Base-by-base conservation (phyloP, 2,113 vertebrate species). In the Eptesicus fuscus region DNA sequence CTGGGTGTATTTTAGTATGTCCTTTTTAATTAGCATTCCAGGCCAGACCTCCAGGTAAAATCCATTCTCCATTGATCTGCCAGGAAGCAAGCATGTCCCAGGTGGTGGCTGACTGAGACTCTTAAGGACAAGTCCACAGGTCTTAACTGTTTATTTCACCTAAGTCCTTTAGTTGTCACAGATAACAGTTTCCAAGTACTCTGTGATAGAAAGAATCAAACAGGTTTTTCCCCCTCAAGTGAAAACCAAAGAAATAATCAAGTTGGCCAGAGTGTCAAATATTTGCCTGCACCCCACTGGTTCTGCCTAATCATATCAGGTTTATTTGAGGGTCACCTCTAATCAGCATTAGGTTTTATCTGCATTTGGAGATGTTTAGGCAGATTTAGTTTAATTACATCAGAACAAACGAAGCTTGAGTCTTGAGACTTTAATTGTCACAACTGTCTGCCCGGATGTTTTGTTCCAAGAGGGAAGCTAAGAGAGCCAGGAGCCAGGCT, bases 131-230 rank as follows among this genome's bases (percentile, higher is more conserved):
- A 95, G 93, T 91, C 92, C 96, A 94, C 30, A 96, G 96, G 96
- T 97, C 97, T 95, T 84, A 0, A 35, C 92, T 97, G 94, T 98
- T 98, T 98, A 97, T 96, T 96, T 95, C 98, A 97, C 95, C 91
- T 90, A 96, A 97, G 96, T 97, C 97, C 97, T 97, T 97, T 83
- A 94, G 95, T 97, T 98, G 97, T 98, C 97, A 97, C 92, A 94
- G 95, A 88, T 94, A 97, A 98, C 93, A 94, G 91, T 97, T 97
- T 93, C 97, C 96, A 94, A 98, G 96, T 91, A 94, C 79, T 91
- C 87, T 40, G 79, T 71, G 83, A 97, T 1, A 53, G 65, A 92
- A 98, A 92, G 79, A 97, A 92, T 97, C 96, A 95, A 97, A 88
- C 4, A 83, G 77, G 96, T 88, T 90, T 92, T 85, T 63, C 37